Conservation (phyloP, 2,888 invertebrate species). For the Dicyrtoma fusca region DNA sequence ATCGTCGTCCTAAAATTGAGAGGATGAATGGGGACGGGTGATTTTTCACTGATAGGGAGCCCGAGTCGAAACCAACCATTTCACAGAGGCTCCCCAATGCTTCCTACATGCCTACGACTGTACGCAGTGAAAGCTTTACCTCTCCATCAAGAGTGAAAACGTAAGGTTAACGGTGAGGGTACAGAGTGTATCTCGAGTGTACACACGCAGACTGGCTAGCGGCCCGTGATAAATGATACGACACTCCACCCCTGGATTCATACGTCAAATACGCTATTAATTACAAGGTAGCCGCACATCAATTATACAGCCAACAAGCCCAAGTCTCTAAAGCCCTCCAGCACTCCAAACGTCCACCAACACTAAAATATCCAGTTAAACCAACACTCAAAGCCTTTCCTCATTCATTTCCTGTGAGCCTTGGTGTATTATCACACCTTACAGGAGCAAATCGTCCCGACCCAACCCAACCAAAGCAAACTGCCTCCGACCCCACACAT, state of each 20-base stretch:
- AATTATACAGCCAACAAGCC: constrained; percentile 37
- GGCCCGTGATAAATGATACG: constrained; percentile 41
- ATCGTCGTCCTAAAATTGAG: constrained; percentile 42
- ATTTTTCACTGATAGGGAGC: constrained; percentile 40
- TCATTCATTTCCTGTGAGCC: not conserved
- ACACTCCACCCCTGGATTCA: constrained; percentile 41
- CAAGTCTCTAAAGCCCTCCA: not conserved
- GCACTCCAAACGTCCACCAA: not conserved
- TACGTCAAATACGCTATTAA: constrained; percentile 47
- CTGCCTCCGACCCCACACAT: too few relatives aligned
- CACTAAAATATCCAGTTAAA: not conserved
- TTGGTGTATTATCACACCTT: too few relatives aligned
- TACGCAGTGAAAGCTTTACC: constrained; percentile 1
- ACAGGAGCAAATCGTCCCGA: too few relatives aligned
- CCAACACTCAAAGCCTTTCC: not conserved
- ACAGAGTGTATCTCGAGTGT: not conserved
- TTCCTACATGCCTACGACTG: not conserved
- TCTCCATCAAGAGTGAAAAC: not conserved
- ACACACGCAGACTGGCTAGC: not conserved
- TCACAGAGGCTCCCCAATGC: too few relatives aligned
- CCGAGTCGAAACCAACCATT: too few relatives aligned
- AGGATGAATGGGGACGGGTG: constrained; percentile 42
- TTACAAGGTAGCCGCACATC: constrained; percentile 45
- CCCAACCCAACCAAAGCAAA: too few relatives aligned
- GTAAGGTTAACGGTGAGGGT: not conserved